Conservation (phyloP, 1,140 invertebrate genomes). For the Papilio polytes region DNA sequence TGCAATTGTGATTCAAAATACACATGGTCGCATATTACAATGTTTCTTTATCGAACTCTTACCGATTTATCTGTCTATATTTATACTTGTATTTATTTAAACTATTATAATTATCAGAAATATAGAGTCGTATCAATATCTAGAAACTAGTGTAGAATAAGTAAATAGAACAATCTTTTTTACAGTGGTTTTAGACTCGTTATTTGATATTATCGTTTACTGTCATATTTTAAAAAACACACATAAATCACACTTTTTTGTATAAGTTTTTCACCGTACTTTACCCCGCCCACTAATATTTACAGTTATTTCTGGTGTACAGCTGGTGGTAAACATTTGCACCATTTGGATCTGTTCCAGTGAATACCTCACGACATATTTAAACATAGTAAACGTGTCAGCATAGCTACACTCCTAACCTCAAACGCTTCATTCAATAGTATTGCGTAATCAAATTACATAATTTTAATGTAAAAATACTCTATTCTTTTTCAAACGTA, state of each 20-base stretch:
- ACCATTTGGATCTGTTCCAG: slow-evolving; percentile 69
- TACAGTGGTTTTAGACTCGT: neutral
- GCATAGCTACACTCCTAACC: slow-evolving; percentile 37
- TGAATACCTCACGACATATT: slow-evolving; percentile 51
- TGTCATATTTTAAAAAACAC: slow-evolving; percentile 14
- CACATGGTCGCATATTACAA: neutral
- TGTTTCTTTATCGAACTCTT: slow-evolving; percentile 5
- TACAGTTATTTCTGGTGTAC: slow-evolving; percentile 61
- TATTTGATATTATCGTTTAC: neutral
- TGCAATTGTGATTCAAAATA: slow-evolving; percentile 18
- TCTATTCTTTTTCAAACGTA: neutral
- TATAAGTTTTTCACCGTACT: slow-evolving; percentile 9
- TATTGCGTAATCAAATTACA: neutral
- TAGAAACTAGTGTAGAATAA: too few species aligned
- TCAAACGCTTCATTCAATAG: slow-evolving; percentile 31
- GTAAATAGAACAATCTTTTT: too few species aligned
- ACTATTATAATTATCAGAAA: too few species aligned
- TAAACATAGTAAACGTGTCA: slow-evolving; percentile 40
- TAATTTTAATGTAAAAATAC: neutral
- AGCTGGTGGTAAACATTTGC: slow-evolving; percentile 63
- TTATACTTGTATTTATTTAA: too few species aligned
- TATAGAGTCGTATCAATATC: neutral
- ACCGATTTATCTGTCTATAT: neutral
- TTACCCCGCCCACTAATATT: slow-evolving; percentile 48
- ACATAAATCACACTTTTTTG: slow-evolving; percentile 12